Evolutionary conservation across 2,113 vertebrate genomes (phyloP).

Genomic region (Ophthalmotilapia sp.): DNA sequence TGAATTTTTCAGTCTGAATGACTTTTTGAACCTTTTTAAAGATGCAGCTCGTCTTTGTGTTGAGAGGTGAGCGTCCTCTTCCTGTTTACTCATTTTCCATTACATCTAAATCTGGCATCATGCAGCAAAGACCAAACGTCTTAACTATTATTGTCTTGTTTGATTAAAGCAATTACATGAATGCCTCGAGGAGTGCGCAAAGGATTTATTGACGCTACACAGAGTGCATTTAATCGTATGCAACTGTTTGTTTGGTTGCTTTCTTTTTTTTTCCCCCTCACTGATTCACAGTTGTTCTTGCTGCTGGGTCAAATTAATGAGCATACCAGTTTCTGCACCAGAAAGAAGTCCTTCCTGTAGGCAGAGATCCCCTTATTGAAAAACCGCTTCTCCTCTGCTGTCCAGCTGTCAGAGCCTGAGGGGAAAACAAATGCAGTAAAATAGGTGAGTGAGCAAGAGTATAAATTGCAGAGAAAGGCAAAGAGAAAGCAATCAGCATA

Average conservation of each 20-base stretch:
- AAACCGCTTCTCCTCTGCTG: conserved; percentile 83
- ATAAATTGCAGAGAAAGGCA: background rate
- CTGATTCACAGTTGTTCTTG: background rate
- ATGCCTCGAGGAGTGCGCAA: background rate
- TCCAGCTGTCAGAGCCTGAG: conserved; percentile 92
- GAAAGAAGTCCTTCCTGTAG: conserved; percentile 95
- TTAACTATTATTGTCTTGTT: background rate
- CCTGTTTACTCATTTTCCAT: conserved; percentile 3
- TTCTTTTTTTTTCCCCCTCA: background rate
- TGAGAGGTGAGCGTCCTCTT: background rate
- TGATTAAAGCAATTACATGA: background rate
- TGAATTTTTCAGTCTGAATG: background rate
- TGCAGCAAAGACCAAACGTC: background rate
- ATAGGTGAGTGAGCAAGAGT: background rate
- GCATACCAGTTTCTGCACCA: conserved; percentile 94
- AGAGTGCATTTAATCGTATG: background rate
- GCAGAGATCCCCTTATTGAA: conserved; percentile 96
- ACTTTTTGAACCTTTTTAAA: background rate
- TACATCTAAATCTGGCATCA: background rate
- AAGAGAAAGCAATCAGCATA: background rate
- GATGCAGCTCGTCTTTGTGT: background rate
- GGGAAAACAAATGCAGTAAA: background rate
- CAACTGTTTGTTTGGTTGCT: background rate
- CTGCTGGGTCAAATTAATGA: background rate
- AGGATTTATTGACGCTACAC: background rate